Conservation (phyloP, 92 coral and sea anemone genomes). For the Umimayanthus kanabou region DNA sequence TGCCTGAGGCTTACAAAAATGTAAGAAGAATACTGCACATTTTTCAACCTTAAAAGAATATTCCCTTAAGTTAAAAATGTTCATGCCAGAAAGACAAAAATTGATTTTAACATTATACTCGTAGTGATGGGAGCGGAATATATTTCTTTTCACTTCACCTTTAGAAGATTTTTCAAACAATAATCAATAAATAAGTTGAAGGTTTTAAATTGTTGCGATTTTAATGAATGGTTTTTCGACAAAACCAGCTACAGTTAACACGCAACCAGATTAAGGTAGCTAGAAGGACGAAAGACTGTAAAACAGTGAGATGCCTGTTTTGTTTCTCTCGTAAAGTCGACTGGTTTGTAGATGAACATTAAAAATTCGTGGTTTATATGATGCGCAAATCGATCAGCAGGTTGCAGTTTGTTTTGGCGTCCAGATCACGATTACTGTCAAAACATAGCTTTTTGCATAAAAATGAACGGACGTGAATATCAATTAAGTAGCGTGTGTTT, state of each 20-base stretch:
- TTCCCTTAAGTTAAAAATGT: too few species aligned
- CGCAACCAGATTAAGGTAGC: neutral
- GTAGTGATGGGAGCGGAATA: too few species aligned
- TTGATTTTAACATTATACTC: too few species aligned
- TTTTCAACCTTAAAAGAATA: too few species aligned
- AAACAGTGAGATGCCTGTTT: neutral
- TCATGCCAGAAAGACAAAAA: too few species aligned
- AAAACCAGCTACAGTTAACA: neutral
- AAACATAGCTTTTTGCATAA: neutral
- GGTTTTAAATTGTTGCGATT: too few species aligned
- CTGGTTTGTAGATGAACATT: neutral
- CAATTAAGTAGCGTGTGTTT: neutral
- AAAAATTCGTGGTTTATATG: neutral
- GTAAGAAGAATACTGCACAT: neutral
- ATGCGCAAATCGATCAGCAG: neutral
- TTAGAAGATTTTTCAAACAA: too few species aligned
- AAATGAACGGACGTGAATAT: neutral
- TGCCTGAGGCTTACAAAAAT: neutral
- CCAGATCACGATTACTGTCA: neutral
- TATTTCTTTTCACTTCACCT: neutral
- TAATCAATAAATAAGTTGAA: too few species aligned
- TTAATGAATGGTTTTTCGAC: neutral
- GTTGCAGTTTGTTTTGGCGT: constrained; percentile 14
- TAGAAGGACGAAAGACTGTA: too few species aligned
- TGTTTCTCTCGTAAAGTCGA: neutral